A percentile compares a stretch with the other conserved stretches of the same genome.
Evolutionary conservation across 2,888 invertebrate genomes (phyloP).

Genomic region (Synanthedon formicaeformis): DNA sequence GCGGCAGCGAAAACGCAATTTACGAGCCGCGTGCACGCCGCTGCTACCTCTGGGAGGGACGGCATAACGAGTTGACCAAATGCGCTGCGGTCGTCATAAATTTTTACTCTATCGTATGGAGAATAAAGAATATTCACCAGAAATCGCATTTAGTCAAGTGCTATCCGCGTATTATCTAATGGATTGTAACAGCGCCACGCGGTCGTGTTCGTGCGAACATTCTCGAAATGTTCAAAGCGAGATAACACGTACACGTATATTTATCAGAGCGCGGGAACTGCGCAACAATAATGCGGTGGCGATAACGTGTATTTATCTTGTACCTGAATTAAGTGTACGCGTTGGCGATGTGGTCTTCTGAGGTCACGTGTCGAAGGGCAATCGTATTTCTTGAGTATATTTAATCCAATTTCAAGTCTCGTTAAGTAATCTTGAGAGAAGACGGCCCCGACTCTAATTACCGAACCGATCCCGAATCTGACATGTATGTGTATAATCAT

Average conservation of each 20-base stretch:
- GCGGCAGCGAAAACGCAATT: constrained; percentile 49
- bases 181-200: neutral
- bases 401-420: constrained; percentile 38
- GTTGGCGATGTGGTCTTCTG: neutral
- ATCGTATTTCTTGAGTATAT: constrained; percentile 23
- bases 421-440: constrained; percentile 38
- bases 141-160: too few relatives aligned
- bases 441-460: constrained; percentile 36
- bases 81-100: constrained; percentile 3
- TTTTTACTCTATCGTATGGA: neutral
- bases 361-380: constrained; percentile 16
- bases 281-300: constrained; percentile 35
- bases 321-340: constrained; percentile 11
- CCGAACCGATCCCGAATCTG: constrained; percentile 1
- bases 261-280: constrained; percentile 38
- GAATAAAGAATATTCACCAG: neutral
- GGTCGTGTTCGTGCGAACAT: constrained; percentile 46
- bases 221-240: constrained; percentile 38
- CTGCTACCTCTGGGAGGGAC: constrained; percentile 9
- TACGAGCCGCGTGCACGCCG: constrained; percentile 30
- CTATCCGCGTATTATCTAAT: neutral
- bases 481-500: too few relatives aligned
- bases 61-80: constrained; percentile 8
- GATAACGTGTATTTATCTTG: constrained; percentile 8
- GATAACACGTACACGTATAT: constrained; percentile 55